Conservation (phyloP, 2,888 invertebrate species). For the Polymixis lichenea region DNA sequence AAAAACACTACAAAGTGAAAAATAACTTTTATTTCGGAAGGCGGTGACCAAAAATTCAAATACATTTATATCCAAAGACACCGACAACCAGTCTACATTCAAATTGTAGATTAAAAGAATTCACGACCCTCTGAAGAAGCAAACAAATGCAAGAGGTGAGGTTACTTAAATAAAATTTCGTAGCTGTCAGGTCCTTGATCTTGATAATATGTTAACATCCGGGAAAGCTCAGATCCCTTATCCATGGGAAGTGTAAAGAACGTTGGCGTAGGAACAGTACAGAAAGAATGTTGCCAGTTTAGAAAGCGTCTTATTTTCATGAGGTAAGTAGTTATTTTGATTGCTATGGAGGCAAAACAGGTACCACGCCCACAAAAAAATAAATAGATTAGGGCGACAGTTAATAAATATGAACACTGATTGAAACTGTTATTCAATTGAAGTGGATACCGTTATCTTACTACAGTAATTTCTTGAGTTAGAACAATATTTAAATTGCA, state of each 20-base stretch:
- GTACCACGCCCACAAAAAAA: too few relatives aligned
- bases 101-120: slow-evolving; percentile 10
- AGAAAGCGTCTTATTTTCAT: slow-evolving; percentile 1
- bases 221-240: slow-evolving; percentile 30
- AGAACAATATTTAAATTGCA: too few relatives aligned
- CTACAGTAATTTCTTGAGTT: too few relatives aligned
- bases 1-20: too few relatives aligned
- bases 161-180: slow-evolving; percentile 33
- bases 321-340: neutral
- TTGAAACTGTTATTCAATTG: too few relatives aligned
- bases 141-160: slow-evolving; percentile 10
- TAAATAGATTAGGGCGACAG: too few relatives aligned
- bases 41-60: too few relatives aligned
- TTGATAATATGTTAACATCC: slow-evolving; percentile 53
- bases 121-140: neutral
- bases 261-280: neutral
- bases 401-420: too few relatives aligned
- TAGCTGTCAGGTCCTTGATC: slow-evolving; percentile 41
- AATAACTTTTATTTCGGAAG: too few relatives aligned
- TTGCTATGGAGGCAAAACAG: neutral
- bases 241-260: slow-evolving; percentile 24
- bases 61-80: too few relatives aligned
- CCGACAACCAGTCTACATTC: neutral
- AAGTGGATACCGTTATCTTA: too few relatives aligned
- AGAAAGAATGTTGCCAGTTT: slow-evolving; percentile 12